Base-by-base conservation (phyloP, 2,797 vertebrate genomes). In the Epinephelus coioides region DNA sequence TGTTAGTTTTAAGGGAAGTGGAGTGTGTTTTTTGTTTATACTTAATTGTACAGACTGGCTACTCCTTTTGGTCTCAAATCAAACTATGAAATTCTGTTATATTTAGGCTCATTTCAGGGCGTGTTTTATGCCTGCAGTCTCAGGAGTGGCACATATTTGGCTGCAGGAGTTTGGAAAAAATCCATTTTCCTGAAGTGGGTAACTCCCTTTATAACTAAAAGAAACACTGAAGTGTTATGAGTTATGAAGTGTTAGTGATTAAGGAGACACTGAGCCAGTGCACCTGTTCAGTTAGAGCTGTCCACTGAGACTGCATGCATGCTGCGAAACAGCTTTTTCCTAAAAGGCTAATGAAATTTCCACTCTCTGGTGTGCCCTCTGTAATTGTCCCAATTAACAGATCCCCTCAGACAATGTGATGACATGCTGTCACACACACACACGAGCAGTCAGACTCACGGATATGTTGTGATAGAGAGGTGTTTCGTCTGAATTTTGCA, bases 301-400 rank as follows among this genome's bases (percentile, higher is more conserved):
- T 70, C 40, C 49, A 1, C 11, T 12, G 54, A 73, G 60, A 57
- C 69, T 5, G 23, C 11, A 38, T 72, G 62, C 67, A 34, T 56
- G 73, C 64, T 50, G 27, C 9, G 6, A 46, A 76, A 51, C 66
- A 43, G 34, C 27, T 63, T 53, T 53, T 59, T 61, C 54, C 72
- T 64, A n/a, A 59, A 66, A 69, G 34, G 44, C 66, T 88, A 70
- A 88, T 90, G 49, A 83, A 81, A 76, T 84, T 71, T 81, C 27
- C 73, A 73, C 74, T 30, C 70, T 67, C 51, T 44, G 53, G 63
- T 87, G 70, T 51, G 63, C 23, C 21, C 12, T 67, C 40, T 78
- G 61, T 76, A 17, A 62, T 34, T 68, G 65, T 78, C 55, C 83
- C 74, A 81, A 72, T 84, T 81, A 85, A 67, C 64, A 3, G 13